Evolutionary conservation across 2,888 invertebrate genomes (phyloP).

Genomic region (Sphaerophoria taeniata): DNA sequence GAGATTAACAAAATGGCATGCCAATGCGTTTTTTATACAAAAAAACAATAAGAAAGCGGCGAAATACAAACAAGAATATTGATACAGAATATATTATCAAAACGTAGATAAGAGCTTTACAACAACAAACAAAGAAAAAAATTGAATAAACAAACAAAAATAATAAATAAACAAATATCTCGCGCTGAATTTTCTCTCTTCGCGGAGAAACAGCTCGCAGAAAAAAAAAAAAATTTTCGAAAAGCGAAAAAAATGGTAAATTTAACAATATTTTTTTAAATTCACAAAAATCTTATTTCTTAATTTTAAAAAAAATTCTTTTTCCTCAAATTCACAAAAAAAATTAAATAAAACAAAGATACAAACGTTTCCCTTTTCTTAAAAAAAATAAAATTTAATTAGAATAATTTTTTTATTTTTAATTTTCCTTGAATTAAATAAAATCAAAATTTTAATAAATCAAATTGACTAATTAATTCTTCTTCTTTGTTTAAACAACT

Average conservation of each 20-base stretch:
- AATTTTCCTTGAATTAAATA: constrained; percentile 38
- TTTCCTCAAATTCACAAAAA: constrained; percentile 49
- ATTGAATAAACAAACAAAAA: constrained; percentile 29
- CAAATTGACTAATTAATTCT: constrained; percentile 54
- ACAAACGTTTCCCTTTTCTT: constrained; percentile 35
- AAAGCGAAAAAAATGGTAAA: constrained; percentile 75
- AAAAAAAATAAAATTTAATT: constrained; percentile 45
- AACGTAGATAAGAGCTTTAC: constrained; percentile 51
- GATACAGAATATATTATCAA: constrained; percentile 27
- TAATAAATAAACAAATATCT: constrained; percentile 41
- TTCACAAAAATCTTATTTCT: constrained; percentile 62
- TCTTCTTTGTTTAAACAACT: constrained; percentile 42
- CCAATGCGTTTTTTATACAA: constrained; percentile 63
- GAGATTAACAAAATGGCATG: constrained; percentile 54
- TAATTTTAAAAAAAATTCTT: constrained; percentile 42
- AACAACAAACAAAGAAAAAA: constrained; percentile 51
- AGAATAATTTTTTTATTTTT: constrained; percentile 21
- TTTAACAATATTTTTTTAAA: constrained; percentile 70
- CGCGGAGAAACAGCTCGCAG: constrained; percentile 73
- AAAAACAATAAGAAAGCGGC: constrained; percentile 71
- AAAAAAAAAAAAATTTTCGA: constrained; percentile 71
- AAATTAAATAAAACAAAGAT: constrained; percentile 24
- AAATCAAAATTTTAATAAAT: constrained; percentile 33
- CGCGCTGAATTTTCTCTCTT: constrained; percentile 71
- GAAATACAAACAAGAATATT: constrained; percentile 47